phyloP scores from a whole-genome alignment of 1,140 invertebrate genomes.

The Dolichoris vasculosae region DNA sequence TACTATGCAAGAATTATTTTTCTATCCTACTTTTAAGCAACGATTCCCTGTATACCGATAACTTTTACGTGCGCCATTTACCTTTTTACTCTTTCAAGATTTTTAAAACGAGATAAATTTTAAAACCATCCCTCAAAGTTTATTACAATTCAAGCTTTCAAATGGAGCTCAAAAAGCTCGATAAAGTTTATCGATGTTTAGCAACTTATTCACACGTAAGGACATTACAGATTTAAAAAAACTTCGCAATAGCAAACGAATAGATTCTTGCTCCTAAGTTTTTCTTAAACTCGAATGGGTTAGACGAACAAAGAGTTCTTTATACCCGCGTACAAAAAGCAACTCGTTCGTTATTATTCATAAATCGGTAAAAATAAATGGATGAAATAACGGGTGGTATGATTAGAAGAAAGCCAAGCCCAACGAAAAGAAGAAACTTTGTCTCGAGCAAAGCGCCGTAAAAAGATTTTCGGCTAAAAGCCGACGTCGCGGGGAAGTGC shows the following conservation, averaged over 20 bases:
- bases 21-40: not conserved
- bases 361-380: too few species aligned
- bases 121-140: not conserved
- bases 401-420: too few species aligned
- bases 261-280: too few species aligned
- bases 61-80: not conserved
- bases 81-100: not conserved
- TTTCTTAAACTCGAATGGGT: too few species aligned
- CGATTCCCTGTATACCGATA: not conserved
- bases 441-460: too few species aligned
- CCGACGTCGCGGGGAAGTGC: not conserved
- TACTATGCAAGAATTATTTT: not conserved
- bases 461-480: not conserved
- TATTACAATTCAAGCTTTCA: not conserved
- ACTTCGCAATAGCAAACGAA: too few species aligned
- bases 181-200: not conserved
- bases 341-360: too few species aligned
- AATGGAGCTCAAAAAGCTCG: not conserved
- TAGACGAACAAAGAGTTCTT: too few species aligned
- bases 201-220: not conserved
- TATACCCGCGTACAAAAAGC: too few species aligned
- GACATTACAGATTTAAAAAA: not conserved
- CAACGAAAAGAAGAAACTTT: too few species aligned
- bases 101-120: not conserved
- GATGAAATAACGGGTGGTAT: too few species aligned